Evolutionary conservation across 1,140 invertebrate species (phyloP).

Genomic region (Cylas formicarius): DNA sequence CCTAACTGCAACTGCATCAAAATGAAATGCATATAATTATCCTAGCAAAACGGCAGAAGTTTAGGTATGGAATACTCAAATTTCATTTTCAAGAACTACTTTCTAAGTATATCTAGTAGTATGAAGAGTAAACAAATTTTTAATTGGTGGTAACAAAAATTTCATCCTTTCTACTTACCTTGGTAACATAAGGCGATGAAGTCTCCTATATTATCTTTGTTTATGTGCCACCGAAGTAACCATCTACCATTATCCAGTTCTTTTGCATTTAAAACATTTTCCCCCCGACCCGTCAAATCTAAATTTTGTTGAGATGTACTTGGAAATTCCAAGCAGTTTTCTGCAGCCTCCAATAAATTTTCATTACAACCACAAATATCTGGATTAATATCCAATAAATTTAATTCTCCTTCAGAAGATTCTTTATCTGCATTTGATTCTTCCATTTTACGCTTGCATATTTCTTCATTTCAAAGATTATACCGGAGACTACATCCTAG

Average conservation of each 20-base stretch:
- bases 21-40: conserved; percentile 3
- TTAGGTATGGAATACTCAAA: conserved; percentile 4
- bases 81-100: too few species aligned
- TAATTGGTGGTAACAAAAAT: conserved; percentile 1
- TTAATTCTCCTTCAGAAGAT: too few species aligned
- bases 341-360: too few species aligned
- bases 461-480: too few species aligned
- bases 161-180: conserved; percentile 23
- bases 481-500: too few species aligned
- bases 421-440: too few species aligned
- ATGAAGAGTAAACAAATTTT: conserved; percentile 3
- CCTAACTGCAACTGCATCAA: conserved; percentile 2
- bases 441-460: too few species aligned
- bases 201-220: conserved; percentile 28
- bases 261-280: conserved; percentile 24
- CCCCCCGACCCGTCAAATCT: conserved; percentile 1
- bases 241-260: conserved; percentile 27
- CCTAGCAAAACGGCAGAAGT: conserved; percentile 5
- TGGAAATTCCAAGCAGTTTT: too few species aligned
- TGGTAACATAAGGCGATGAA: conserved; percentile 33
- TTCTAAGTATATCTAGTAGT: too few species aligned
- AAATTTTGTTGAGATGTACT: too few species aligned
- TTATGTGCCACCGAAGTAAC: conserved; percentile 30
- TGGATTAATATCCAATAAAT: too few species aligned
- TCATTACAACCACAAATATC: too few species aligned